phyloP scores from a whole-genome alignment of 2,113 vertebrate species.

The Dipodomys ordii region DNA sequence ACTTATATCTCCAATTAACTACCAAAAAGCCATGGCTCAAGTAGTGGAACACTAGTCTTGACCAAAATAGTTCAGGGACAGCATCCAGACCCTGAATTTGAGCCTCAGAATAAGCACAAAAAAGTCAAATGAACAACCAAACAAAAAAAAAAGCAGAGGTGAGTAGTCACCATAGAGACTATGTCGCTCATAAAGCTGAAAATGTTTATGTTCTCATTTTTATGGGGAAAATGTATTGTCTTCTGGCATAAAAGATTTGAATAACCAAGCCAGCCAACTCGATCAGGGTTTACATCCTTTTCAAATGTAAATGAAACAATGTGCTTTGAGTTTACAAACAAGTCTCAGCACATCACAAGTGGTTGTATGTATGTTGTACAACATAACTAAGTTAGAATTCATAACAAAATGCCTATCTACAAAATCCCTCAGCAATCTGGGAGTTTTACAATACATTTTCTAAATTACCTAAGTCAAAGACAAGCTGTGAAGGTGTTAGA shows the following conservation, averaged over 20 bases:
- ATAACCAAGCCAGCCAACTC: not conserved
- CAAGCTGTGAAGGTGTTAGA: not conserved
- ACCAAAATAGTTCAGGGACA: no score
- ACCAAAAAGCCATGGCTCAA: no score
- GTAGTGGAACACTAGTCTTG: no score
- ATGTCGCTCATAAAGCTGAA: not conserved
- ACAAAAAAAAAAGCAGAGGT: not conserved
- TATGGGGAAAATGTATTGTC: not conserved
- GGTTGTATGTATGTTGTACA: not conserved
- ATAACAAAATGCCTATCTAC: not conserved
- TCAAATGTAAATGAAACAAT: not conserved
- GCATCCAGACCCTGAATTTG: no score
- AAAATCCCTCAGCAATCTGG: not conserved
- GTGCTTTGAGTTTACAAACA: not conserved
- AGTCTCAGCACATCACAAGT: not conserved
- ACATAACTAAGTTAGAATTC: not conserved
- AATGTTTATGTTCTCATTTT: not conserved
- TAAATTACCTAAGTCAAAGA: not conserved
- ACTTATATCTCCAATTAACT: no score
- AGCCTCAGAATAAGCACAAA: not conserved
- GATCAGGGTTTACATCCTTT: not conserved
- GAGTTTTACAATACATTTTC: not conserved
- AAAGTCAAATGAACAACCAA: no score
- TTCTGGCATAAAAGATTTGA: not conserved
- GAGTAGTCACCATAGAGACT: not conserved